A percentile compares a stretch with the other conserved stretches of the same genome.
These are phyloP conservation scores for Myrmophylax atrothorax DNA, from an alignment of 2,113 vertebrate genomes.

Conservation along the genomic window DNA sequence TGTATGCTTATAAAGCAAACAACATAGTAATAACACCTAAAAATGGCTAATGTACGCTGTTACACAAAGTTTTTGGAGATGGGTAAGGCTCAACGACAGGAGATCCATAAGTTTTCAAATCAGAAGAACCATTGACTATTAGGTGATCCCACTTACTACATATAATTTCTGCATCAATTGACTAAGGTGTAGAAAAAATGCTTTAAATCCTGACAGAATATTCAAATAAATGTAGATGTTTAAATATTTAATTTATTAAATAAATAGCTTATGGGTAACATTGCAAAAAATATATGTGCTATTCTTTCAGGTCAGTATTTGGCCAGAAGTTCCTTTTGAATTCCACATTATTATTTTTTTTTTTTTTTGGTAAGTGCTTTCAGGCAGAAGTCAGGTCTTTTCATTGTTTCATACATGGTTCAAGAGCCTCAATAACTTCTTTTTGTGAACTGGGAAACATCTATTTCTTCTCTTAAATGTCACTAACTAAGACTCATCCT, in stretches of 20 bases:
- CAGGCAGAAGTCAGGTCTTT: not conserved
- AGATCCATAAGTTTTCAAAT: not conserved
- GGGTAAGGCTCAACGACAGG: not conserved
- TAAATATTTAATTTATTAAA: not conserved
- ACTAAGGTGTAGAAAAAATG: not conserved
- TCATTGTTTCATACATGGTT: not conserved
- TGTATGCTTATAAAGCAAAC: not conserved
- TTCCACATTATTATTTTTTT: not conserved
- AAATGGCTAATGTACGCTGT: not conserved
- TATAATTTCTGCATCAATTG: not conserved
- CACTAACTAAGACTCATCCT: not conserved
- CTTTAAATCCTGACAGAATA: not conserved
- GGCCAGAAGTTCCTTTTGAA: not conserved
- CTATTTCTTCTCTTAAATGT: not conserved
- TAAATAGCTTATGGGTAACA: not conserved
- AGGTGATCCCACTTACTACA: not conserved
- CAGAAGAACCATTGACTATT: not conserved
- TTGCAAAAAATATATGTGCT: not conserved
- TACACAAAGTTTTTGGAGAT: not conserved
- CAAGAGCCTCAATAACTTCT: not conserved
- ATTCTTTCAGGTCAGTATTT: not conserved
- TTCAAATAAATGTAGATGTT: not conserved
- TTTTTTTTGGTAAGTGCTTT: not conserved
- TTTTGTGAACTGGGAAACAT: not conserved
- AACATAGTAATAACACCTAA: not conserved